phyloP scores from a whole-genome alignment of 2,888 invertebrate genomes.

The Meliscaeva auricollis region DNA sequence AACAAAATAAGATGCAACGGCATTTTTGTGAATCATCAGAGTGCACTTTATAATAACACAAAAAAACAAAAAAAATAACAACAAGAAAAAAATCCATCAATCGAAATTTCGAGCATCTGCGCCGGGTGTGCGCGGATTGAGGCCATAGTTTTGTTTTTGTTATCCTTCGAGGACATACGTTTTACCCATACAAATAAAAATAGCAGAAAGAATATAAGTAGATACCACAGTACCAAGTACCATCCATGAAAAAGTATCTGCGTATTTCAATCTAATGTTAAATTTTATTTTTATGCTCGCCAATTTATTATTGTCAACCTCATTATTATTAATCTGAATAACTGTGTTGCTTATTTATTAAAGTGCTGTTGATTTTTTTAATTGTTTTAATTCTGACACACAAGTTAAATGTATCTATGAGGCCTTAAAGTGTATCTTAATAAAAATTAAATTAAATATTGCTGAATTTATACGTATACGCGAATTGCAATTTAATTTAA shows the following conservation, averaged over 20 bases:
- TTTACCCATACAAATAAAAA: conserved; percentile 17
- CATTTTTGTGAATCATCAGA: conserved; percentile 38
- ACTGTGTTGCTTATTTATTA: not conserved
- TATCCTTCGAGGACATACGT: conserved; percentile 55
- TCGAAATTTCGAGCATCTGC: conserved; percentile 70
- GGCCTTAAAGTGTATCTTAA: conserved; percentile 58
- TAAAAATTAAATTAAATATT: conserved; percentile 12
- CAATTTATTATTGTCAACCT: conserved; percentile 36
- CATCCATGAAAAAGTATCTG: conserved; percentile 37
- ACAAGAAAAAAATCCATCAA: conserved; percentile 50
- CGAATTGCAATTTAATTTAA: conserved; percentile 20
- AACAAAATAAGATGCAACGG: conserved; percentile 13
- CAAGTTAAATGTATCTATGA: conserved; percentile 38
- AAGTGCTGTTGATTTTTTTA: conserved; percentile 22
- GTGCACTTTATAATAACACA: conserved; percentile 43
- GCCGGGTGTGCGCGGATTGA: conserved; percentile 74
- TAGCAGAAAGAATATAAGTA: conserved; percentile 8
- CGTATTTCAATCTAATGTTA: conserved; percentile 26
- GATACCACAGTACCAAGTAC: not conserved
- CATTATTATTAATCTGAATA: not conserved
- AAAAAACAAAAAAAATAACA: conserved; percentile 15
- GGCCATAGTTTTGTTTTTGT: conserved; percentile 55
- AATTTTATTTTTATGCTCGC: conserved; percentile 22
- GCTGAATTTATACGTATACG: conserved; percentile 32
- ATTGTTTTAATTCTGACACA: conserved; percentile 8